Conservation (phyloP, 2,797 vertebrate species). For the Acomys russatus region DNA sequence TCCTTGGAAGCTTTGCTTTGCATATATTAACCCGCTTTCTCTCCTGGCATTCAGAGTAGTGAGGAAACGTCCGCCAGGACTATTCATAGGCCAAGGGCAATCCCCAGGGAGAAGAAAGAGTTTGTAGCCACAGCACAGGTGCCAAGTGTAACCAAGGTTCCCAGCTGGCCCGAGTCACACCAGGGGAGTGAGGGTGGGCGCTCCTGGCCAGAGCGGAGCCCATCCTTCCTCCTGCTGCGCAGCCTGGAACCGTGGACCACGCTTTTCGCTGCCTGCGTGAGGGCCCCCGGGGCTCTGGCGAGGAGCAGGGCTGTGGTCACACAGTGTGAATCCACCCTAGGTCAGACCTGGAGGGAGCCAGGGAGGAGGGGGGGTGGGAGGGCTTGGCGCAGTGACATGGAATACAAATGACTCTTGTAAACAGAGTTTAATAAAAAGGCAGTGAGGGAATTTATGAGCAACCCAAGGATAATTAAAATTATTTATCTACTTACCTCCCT, state of each 20-base stretch:
- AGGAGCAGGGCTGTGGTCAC: constrained; percentile 47
- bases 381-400: constrained; percentile 82
- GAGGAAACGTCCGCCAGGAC: constrained; percentile 69
- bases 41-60: background rate
- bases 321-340: background rate
- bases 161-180: background rate
- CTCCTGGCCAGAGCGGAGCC: fast-evolving
- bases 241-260: fast-evolving
- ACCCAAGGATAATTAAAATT: constrained; percentile 91
- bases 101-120: constrained; percentile 60
- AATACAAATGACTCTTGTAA: constrained; percentile 88
- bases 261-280: fast-evolving
- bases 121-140: constrained; percentile 41
- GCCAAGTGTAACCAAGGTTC: constrained; percentile 63
- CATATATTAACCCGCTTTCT: constrained; percentile 77
- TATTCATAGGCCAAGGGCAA: constrained; percentile 62
- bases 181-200: background rate
- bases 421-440: constrained; percentile 89
- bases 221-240: fast-evolving
- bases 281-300: background rate
- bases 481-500: constrained; percentile 90
- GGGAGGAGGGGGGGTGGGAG: constrained; percentile 21
- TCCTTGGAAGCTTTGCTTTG: constrained; percentile 46
- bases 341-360: background rate
- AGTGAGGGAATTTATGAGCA: constrained; percentile 87